Evolutionary conservation across 2,797 vertebrate species (phyloP).

Genomic region (Morus bassanus): DNA sequence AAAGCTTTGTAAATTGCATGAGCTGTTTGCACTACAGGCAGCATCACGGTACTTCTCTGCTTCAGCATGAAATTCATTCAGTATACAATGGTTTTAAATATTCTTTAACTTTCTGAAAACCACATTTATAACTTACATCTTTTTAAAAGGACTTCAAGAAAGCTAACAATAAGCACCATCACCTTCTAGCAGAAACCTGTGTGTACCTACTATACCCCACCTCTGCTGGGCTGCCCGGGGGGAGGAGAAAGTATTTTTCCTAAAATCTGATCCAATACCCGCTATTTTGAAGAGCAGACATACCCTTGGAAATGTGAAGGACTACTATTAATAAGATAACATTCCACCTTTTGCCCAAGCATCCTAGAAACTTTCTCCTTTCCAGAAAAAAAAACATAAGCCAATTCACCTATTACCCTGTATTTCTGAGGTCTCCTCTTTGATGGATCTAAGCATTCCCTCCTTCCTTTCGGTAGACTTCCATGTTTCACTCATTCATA

Average conservation of each 20-base stretch:
- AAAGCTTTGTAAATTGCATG: background rate
- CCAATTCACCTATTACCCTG: background rate
- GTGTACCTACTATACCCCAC: background rate
- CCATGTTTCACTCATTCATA: background rate
- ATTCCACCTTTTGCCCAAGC: background rate
- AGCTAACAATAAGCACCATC: background rate
- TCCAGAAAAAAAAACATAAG: background rate
- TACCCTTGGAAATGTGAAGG: background rate
- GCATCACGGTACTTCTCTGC: background rate
- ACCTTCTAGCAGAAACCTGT: background rate
- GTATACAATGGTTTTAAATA: background rate
- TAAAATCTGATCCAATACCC: background rate
- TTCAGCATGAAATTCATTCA: background rate
- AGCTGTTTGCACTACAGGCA: background rate
- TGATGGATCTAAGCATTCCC: background rate
- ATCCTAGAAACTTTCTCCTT: background rate
- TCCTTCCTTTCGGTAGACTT: background rate
- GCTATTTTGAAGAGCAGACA: background rate
- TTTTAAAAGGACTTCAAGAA: background rate
- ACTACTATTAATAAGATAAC: background rate
- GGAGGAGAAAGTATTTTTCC: background rate
- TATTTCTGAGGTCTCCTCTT: background rate
- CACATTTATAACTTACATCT: background rate
- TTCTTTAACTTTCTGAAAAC: background rate
- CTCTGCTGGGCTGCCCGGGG: background rate